Evolutionary conservation across 2,888 invertebrate genomes (phyloP).

Genomic region (Dicyrtomina minuta): DNA sequence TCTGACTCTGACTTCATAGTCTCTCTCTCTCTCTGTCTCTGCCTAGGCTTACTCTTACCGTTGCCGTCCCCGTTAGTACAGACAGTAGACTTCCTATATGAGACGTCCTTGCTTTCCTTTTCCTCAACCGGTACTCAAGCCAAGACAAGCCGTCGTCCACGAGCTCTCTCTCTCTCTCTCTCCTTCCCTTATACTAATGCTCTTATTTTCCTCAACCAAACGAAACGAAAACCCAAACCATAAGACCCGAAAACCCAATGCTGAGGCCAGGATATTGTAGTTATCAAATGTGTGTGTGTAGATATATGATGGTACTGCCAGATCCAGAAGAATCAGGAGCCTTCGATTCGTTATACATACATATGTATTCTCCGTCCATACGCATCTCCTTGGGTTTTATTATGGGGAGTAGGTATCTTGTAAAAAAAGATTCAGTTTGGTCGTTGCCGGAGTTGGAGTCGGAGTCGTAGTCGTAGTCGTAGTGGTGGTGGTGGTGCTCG

Average conservation of each 20-base stretch:
- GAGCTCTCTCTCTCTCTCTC: background rate
- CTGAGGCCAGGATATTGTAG: background rate
- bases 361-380: too few relatives aligned
- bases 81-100: background rate
- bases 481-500: too few relatives aligned
- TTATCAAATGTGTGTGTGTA: background rate
- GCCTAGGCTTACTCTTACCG: background rate
- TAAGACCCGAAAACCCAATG: background rate
- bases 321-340: too few relatives aligned
- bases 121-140: background rate
- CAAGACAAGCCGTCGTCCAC: too few relatives aligned
- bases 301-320: too few relatives aligned
- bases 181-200: background rate
- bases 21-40: constrained; percentile 22
- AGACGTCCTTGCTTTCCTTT: background rate
- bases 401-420: too few relatives aligned
- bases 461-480: too few relatives aligned
- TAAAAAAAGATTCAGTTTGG: constrained; percentile 14
- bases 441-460: too few relatives aligned
- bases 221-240: background rate
- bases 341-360: too few relatives aligned
- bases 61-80: constrained; percentile 1
- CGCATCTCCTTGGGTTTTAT: too few relatives aligned
- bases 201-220: too few relatives aligned
- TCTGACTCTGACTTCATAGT: constrained; percentile 18